Conservation (phyloP, 2,797 vertebrate genomes). For the Oryzias dopingdopingensis region DNA sequence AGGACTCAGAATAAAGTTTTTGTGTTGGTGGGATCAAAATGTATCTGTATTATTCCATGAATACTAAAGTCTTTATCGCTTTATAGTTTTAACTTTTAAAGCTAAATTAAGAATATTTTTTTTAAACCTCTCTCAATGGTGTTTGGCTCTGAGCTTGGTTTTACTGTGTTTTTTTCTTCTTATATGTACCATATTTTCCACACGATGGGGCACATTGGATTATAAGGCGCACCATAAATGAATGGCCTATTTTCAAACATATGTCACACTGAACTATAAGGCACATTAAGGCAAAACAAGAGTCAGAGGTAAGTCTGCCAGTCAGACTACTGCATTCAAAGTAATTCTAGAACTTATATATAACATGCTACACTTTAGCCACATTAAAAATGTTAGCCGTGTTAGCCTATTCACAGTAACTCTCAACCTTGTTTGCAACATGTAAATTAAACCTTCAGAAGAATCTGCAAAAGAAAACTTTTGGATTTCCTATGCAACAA, state of each 20-base stretch:
- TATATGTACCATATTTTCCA: constrained; percentile 12
- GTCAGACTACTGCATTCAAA: no score
- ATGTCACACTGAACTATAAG: no score
- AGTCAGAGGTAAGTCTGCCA: no score
- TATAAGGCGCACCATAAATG: no score
- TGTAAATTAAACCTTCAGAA: not conserved
- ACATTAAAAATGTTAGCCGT: no score
- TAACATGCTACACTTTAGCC: no score
- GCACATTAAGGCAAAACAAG: no score
- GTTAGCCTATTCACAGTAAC: no score
- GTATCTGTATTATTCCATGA: constrained; percentile 38
- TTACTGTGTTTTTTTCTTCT: constrained; percentile 11
- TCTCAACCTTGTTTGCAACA: not conserved
- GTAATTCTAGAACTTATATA: no score
- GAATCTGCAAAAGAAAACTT: no score
- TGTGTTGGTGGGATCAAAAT: constrained; percentile 39
- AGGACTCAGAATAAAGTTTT: constrained; percentile 24
- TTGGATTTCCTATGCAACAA: no score
- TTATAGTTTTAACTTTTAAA: constrained; percentile 35
- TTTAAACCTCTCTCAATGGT: constrained; percentile 23
- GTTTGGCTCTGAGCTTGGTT: constrained; percentile 11
- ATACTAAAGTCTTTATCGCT: constrained; percentile 31
- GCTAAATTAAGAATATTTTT: constrained; percentile 37
- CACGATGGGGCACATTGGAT: constrained; percentile 23
- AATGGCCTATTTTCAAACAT: no score